These are phyloP conservation scores for Nebria ingens DNA, from an alignment of 1,140 invertebrate genomes.

Conservation along the genomic window DNA sequence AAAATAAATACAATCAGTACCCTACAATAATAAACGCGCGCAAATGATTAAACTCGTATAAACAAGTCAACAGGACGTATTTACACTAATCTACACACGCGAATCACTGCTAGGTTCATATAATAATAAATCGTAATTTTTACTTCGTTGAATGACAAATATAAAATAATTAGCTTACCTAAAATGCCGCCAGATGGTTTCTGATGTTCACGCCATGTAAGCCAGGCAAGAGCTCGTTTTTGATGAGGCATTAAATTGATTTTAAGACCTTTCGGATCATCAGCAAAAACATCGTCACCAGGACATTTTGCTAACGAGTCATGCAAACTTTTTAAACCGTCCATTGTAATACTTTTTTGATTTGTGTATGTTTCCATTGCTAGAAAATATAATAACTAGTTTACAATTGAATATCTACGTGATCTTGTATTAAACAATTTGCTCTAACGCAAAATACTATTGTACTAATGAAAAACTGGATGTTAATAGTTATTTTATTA, in stretches of 20 bases:
- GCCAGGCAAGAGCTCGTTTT: slow-evolving; percentile 75
- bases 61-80: no score
- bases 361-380: slow-evolving; percentile 48
- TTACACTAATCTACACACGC: no score
- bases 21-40: not conserved
- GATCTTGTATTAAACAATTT: not conserved
- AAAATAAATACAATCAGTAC: slow-evolving; percentile 21
- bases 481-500: slow-evolving; percentile 13
- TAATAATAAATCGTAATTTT: not conserved
- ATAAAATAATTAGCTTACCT: slow-evolving; percentile 27
- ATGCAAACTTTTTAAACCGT: slow-evolving; percentile 62
- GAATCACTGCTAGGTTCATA: no score
- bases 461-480: not conserved
- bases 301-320: slow-evolving; percentile 57
- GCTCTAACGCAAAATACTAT: slow-evolving; percentile 8
- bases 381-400: slow-evolving; percentile 31
- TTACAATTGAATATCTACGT: not conserved
- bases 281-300: slow-evolving; percentile 41
- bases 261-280: slow-evolving; percentile 53
- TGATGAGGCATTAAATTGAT: slow-evolving; percentile 77
- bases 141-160: slow-evolving; percentile 10
- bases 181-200: slow-evolving; percentile 71
- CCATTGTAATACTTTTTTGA: slow-evolving; percentile 55
- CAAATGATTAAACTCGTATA: no score
- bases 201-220: slow-evolving; percentile 79